A percentile compares a stretch with the other conserved stretches of the same genome.
These are phyloP conservation scores for Amaurobius ferox DNA, from an alignment of 2,888 invertebrate genomes.

Conservation along the genomic window DNA sequence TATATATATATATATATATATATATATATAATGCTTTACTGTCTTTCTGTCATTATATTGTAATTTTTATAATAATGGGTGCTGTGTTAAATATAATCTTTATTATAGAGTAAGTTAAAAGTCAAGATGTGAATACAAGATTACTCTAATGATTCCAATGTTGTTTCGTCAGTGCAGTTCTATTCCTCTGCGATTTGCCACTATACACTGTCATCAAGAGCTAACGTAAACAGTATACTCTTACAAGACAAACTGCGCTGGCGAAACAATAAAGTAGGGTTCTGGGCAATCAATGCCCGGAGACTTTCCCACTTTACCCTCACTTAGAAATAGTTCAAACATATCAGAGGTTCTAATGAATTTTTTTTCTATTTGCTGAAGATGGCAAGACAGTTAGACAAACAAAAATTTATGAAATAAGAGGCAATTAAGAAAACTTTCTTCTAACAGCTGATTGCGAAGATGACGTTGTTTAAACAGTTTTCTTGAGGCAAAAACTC, in stretches of 20 bases:
- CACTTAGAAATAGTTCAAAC: slow-evolving; percentile 21
- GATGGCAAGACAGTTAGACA: slow-evolving; percentile 26
- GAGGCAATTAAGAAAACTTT: slow-evolving; percentile 46
- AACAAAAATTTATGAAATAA: slow-evolving; percentile 55
- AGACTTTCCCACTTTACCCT: not conserved
- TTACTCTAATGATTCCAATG: too few species aligned
- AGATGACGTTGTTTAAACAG: slow-evolving; percentile 35
- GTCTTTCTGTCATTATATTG: too few species aligned
- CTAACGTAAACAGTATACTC: not conserved
- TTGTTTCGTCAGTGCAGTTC: too few species aligned
- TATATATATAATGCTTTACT: too few species aligned
- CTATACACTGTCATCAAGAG: not conserved
- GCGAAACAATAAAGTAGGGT: not conserved
- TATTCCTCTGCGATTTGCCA: too few species aligned
- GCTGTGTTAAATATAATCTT: too few species aligned
- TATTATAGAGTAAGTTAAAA: too few species aligned
- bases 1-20: too few species aligned
- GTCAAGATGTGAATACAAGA: too few species aligned
- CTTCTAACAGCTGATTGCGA: slow-evolving; percentile 52
- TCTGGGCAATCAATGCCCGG: not conserved
- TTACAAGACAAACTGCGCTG: not conserved
- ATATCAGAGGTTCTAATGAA: slow-evolving; percentile 48
- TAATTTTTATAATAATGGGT: too few species aligned
- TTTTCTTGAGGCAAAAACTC: slow-evolving; percentile 1
- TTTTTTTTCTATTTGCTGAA: slow-evolving; percentile 52